These are phyloP conservation scores for Coranthus polyacanthus DNA, from an alignment of 2,797 vertebrate genomes.

Conservation along the genomic window DNA sequence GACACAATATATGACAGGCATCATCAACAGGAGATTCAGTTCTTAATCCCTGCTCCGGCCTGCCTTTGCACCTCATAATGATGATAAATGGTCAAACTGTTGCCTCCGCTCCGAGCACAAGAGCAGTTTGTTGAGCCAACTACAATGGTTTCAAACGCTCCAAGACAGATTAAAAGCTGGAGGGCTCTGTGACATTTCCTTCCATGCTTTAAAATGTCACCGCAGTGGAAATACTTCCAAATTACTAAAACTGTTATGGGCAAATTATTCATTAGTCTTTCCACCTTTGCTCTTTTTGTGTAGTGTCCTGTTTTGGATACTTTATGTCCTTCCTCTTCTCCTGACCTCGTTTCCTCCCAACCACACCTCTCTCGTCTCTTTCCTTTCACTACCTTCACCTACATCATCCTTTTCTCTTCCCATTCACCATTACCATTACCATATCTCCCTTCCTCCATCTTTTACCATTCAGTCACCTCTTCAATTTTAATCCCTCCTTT, in stretches of 20 bases:
- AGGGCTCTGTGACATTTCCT: constrained; percentile 50
- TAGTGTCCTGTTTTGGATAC: no score
- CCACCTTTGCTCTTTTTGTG: constrained; percentile 36
- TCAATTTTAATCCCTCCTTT: constrained; percentile 46
- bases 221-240: constrained; percentile 39
- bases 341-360: constrained; percentile 22
- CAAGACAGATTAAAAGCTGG: constrained; percentile 61
- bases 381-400: constrained; percentile 34
- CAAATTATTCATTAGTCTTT: constrained; percentile 64
- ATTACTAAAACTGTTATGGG: constrained; percentile 52
- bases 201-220: constrained; percentile 50
- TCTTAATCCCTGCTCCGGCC: constrained; percentile 77
- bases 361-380: no score
- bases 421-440: constrained; percentile 33
- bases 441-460: constrained; percentile 36
- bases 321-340: constrained; percentile 25
- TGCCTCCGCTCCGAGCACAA: constrained; percentile 55
- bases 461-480: constrained; percentile 30
- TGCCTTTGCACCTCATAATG: constrained; percentile 75
- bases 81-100: constrained; percentile 77
- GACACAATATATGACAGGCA: constrained; percentile 68
- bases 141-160: constrained; percentile 46
- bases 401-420: constrained; percentile 7
- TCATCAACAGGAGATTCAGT: constrained; percentile 69
- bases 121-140: constrained; percentile 45